Percentiles rank a stretch among this genome's conserved stretches.
phyloP scores from a whole-genome alignment of 2,113 vertebrate species.

The Upupa epops region DNA sequence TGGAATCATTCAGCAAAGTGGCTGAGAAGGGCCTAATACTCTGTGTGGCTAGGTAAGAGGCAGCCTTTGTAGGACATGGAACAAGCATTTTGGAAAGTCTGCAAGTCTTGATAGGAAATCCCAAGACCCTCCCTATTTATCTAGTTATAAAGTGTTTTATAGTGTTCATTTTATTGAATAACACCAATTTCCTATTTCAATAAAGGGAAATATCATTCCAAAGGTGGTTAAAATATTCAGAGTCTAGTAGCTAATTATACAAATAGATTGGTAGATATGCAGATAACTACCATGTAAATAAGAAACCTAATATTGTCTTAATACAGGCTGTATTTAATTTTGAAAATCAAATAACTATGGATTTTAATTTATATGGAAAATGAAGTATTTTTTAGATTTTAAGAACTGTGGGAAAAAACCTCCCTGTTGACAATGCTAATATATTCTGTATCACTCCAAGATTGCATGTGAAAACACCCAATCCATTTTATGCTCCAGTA shows the following conservation, averaged over 20 bases:
- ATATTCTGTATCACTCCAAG: not conserved
- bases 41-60: not conserved
- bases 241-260: not conserved
- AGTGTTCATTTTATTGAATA: not conserved
- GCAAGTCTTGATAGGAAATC: not conserved
- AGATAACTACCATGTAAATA: not conserved
- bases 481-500: not conserved
- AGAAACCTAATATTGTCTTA: not conserved
- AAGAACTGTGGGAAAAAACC: not conserved
- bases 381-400: not conserved
- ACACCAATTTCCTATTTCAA: slow-evolving; percentile 52
- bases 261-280: not conserved
- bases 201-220: not conserved
- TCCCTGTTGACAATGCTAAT: not conserved
- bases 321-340: not conserved
- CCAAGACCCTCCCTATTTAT: not conserved
- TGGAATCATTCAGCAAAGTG: not conserved
- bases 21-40: not conserved
- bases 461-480: not conserved
- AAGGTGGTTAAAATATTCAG: slow-evolving; percentile 36
- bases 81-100: not conserved
- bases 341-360: not conserved
- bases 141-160: not conserved
- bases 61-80: not conserved
- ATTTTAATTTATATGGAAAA: not conserved